Conservation (phyloP, 2,888 invertebrate genomes). For the Rhagophthalmus giganteus region DNA sequence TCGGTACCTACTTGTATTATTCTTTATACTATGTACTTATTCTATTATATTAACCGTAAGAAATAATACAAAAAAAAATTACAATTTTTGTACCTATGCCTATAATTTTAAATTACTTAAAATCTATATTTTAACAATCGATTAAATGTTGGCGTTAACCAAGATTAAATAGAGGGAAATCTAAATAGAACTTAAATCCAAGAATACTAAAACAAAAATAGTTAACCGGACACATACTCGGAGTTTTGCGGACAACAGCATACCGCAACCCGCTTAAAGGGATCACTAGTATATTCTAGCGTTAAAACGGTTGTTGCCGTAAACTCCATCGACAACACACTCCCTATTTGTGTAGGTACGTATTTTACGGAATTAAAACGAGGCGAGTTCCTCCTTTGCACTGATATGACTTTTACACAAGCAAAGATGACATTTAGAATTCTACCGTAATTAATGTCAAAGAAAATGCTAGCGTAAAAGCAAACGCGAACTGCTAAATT, state of each 20-base stretch:
- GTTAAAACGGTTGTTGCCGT: constrained; percentile 31
- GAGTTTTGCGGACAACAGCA: constrained; percentile 24
- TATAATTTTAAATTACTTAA: too few species aligned
- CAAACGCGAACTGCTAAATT: too few species aligned
- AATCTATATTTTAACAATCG: too few species aligned
- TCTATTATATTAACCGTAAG: too few species aligned
- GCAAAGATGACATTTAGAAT: constrained; percentile 9
- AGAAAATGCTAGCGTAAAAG: too few species aligned
- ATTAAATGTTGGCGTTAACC: too few species aligned
- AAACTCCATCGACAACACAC: constrained; percentile 26
- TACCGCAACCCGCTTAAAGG: constrained; percentile 33
- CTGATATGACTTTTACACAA: too few species aligned
- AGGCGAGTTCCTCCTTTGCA: constrained; percentile 9
- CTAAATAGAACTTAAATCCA: constrained; percentile 7
- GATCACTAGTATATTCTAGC: constrained; percentile 29
- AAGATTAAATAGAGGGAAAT: background rate
- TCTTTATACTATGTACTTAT: too few species aligned
- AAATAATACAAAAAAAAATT: too few species aligned
- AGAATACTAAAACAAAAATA: constrained; percentile 8
- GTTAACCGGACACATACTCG: constrained; percentile 12
- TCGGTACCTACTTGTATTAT: too few species aligned
- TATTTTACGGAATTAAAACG: constrained; percentile 23
- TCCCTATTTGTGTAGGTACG: constrained; percentile 21
- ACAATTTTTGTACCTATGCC: too few species aligned
- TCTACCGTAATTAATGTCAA: too few species aligned